Conservation (phyloP, 2,797 vertebrate genomes). For the Octomys mimax region DNA sequence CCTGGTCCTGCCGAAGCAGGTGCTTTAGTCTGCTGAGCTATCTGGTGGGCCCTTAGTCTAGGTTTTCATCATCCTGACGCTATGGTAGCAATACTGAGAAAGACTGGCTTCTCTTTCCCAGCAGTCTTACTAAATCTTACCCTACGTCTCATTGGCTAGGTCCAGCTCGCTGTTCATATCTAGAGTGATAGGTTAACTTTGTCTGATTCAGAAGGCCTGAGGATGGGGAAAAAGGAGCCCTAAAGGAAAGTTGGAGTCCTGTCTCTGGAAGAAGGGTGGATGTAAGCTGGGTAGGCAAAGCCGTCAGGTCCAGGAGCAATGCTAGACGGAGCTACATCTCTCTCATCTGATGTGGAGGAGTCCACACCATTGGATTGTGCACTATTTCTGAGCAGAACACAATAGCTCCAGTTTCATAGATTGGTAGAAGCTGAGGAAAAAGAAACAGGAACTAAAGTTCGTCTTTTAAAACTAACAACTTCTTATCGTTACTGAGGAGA, state of each 20-base stretch:
- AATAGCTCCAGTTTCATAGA: neutral
- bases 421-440: neutral
- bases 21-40: no score
- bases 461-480: neutral
- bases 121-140: neutral
- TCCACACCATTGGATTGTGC: neutral
- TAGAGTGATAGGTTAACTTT: neutral
- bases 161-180: neutral
- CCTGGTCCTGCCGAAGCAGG: no score
- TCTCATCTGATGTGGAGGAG: neutral
- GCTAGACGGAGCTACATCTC: neutral
- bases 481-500: neutral
- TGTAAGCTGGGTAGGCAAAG: neutral
- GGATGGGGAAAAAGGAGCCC: neutral
- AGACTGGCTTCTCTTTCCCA: slow-evolving; percentile 21
- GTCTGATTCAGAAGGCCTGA: neutral
- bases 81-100: neutral
- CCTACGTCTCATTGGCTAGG: neutral
- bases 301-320: neutral
- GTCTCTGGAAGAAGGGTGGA: neutral
- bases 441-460: neutral
- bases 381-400: neutral
- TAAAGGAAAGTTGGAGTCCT: neutral
- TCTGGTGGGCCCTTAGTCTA: neutral
- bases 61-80: neutral